Conservation (phyloP, 2,797 vertebrate species). For the Neomorphus geoffroyi region DNA sequence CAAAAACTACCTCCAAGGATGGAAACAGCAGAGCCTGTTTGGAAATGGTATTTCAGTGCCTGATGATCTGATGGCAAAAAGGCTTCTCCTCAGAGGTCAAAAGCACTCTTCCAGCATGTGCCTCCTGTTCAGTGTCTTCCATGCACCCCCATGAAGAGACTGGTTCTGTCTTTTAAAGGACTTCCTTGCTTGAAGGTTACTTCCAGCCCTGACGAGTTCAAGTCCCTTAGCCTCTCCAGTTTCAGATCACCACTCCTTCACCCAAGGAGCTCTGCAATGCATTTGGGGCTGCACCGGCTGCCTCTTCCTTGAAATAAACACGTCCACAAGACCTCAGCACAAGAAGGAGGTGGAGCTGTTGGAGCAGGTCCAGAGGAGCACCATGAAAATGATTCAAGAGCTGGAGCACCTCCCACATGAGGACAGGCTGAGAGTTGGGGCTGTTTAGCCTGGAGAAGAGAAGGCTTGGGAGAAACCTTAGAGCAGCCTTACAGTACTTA, state of each 20-base stretch:
- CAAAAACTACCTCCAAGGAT: neutral
- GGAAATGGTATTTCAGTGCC: no score
- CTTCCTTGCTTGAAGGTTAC: neutral
- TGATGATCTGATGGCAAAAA: neutral
- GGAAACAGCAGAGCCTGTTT: neutral
- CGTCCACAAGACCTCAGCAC: no score
- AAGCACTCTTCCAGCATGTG: neutral
- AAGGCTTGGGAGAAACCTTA: no score
- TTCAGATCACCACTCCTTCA: neutral
- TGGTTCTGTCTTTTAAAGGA: neutral
- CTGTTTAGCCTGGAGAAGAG: no score
- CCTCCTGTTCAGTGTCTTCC: neutral
- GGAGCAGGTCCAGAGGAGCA: no score
- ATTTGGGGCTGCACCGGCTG: neutral
- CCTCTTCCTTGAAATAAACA: neutral
- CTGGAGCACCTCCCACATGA: no score
- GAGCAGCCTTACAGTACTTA: no score
- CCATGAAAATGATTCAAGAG: no score
- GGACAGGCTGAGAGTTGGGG: no score
- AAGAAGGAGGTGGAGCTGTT: no score
- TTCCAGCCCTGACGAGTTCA: neutral
- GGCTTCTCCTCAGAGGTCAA: neutral
- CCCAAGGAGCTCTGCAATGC: neutral
- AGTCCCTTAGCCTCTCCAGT: accelerated
- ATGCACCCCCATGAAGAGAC: neutral